These are phyloP conservation scores for Nematolebias whitei DNA, from an alignment of 2,113 vertebrate species.

Conservation along the genomic window DNA sequence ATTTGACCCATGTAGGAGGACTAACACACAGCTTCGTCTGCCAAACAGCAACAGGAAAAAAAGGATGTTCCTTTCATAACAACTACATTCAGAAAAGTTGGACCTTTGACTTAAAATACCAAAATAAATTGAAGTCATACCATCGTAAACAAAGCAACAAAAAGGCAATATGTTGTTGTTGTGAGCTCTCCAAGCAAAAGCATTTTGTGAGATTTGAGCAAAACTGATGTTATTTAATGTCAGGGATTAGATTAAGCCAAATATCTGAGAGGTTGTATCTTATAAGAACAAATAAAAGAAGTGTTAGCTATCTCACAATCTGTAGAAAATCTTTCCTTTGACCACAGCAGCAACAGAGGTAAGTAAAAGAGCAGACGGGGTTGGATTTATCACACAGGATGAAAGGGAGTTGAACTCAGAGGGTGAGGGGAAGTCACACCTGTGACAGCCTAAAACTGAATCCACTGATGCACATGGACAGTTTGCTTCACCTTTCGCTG, in stretches of 20 bases:
- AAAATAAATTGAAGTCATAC: background rate
- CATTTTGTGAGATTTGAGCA: background rate
- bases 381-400: constrained; percentile 10
- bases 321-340: background rate
- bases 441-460: background rate
- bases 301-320: background rate
- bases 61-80: background rate
- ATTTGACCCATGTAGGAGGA: background rate
- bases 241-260: background rate
- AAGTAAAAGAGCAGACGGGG: constrained; percentile 1
- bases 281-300: background rate
- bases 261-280: background rate
- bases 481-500: background rate
- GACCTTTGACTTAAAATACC: background rate
- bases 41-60: background rate
- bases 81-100: background rate
- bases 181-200: background rate
- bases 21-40: background rate
- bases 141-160: background rate
- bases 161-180: background rate
- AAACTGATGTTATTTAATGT: background rate
- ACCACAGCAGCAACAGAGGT: background rate
- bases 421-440: constrained; percentile 3
- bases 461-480: background rate
- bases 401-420: constrained; percentile 11